phyloP scores from a whole-genome alignment of 2,797 vertebrate genomes.

The Sebastes cheni region DNA sequence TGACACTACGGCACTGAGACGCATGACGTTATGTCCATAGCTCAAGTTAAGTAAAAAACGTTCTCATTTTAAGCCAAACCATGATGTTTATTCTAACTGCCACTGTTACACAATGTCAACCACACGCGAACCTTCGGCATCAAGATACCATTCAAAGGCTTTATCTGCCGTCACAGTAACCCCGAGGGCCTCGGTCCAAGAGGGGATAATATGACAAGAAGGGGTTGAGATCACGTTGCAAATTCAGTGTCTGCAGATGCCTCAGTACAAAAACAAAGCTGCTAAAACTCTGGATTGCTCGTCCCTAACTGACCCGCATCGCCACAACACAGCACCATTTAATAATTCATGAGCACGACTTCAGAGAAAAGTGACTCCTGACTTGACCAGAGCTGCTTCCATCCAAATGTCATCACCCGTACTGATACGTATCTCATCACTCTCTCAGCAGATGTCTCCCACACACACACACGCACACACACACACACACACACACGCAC shows the following conservation, averaged over 20 bases:
- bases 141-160: too few relatives aligned
- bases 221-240: background rate
- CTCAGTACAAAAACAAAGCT: background rate
- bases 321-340: background rate
- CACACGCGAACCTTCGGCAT: too few relatives aligned
- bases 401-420: background rate
- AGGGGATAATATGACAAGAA: background rate
- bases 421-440: background rate
- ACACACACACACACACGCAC: background rate
- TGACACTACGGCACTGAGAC: too few relatives aligned
- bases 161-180: too few relatives aligned
- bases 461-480: background rate
- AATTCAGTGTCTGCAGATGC: background rate
- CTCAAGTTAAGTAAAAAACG: too few relatives aligned
- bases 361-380: background rate
- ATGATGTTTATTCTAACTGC: too few relatives aligned
- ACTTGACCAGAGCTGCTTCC: background rate
- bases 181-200: too few relatives aligned
- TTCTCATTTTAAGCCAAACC: too few relatives aligned
- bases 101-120: too few relatives aligned
- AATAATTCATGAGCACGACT: background rate
- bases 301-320: background rate
- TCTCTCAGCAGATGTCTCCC: background rate
- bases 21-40: too few relatives aligned
- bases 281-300: background rate